A percentile compares a stretch with the other conserved stretches of the same genome.
These are phyloP conservation scores for Liasis olivaceus DNA, from an alignment of 2,797 vertebrate species.

Conservation along the genomic window DNA sequence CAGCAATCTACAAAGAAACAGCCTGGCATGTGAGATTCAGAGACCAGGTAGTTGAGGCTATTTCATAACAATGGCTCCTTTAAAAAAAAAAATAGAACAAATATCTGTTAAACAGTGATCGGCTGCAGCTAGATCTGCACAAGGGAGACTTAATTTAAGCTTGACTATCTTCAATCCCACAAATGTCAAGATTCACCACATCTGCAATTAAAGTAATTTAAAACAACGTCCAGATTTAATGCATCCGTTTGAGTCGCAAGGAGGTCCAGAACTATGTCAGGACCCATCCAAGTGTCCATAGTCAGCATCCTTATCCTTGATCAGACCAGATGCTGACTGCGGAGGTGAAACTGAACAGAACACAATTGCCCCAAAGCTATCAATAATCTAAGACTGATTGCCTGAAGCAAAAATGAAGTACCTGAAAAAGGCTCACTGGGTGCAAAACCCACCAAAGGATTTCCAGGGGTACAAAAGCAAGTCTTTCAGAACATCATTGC, in stretches of 20 bases:
- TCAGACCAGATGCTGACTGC: no score
- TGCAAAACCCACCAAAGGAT: neutral
- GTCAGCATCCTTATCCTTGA: neutral
- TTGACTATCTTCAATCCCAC: no score
- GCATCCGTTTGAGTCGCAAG: neutral
- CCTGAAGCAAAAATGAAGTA: neutral
- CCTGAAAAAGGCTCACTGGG: neutral
- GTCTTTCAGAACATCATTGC: neutral
- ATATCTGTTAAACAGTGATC: neutral
- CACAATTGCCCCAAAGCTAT: no score
- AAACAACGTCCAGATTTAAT: neutral
- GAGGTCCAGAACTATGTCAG: neutral
- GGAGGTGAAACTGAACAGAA: neutral
- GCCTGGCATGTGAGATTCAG: rapidly evolving
- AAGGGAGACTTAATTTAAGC: no score
- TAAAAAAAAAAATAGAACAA: neutral
- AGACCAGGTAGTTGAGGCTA: neutral
- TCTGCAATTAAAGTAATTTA: neutral
- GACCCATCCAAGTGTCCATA: neutral
- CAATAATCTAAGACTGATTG: neutral
- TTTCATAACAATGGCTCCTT: neutral
- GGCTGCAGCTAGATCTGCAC: no score
- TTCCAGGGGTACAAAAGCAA: neutral
- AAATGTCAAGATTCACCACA: no score
- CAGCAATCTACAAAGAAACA: conserved; percentile 82